These are phyloP conservation scores for Cataglyphis altisquamis DNA, from an alignment of 2,888 invertebrate genomes.

Conservation along the genomic window DNA sequence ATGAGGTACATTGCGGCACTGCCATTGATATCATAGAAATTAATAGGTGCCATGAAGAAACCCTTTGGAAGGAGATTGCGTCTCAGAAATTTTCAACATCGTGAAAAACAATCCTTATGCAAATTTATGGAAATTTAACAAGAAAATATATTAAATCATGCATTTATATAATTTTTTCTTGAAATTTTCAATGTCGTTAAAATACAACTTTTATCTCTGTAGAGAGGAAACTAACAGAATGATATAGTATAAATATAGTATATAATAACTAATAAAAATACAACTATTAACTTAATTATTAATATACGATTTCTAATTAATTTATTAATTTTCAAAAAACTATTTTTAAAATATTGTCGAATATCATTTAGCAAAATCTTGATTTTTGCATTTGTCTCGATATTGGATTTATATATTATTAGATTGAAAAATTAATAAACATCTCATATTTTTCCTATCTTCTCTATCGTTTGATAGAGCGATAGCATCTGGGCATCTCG, in stretches of 20 bases:
- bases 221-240: background rate
- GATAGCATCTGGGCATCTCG: too few species aligned
- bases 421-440: conserved; percentile 13
- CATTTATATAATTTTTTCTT: background rate
- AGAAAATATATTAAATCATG: background rate
- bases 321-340: background rate
- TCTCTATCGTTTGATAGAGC: background rate
- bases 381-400: background rate
- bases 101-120: conserved; percentile 25
- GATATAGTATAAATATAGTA: background rate
- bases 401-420: background rate
- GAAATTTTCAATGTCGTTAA: conserved; percentile 22
- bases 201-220: background rate
- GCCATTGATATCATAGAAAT: conserved; percentile 51
- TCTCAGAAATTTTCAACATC: conserved; percentile 22
- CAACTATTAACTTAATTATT: background rate
- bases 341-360: background rate
- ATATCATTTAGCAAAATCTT: background rate
- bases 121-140: conserved; percentile 30
- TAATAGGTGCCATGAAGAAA: conserved; percentile 38
- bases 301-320: background rate
- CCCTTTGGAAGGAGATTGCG: conserved; percentile 37
- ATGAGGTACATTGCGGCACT: conserved; percentile 38
- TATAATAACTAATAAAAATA: background rate
- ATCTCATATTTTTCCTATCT: background rate